Base-by-base conservation (phyloP, 1,140 invertebrate species). In the Whitmania pigra region DNA sequence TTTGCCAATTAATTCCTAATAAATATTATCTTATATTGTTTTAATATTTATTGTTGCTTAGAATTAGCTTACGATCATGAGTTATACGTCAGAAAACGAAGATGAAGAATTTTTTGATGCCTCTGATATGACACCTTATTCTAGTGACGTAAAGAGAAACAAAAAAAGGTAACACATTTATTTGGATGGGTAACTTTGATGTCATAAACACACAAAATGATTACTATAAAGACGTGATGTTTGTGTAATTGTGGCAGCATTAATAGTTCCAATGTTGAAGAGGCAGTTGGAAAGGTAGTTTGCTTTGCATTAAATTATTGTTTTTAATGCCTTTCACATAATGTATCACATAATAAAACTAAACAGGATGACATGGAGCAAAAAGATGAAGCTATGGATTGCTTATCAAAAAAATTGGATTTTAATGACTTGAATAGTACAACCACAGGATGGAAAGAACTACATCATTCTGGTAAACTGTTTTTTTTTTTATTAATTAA, bases 181-280 rank as follows among this genome's bases (percentile, higher is more conserved):
- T 13, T 63, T 63, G 0, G 11, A 13, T 63, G 20, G 15, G 0
- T 1, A 5, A 63, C 57, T 63, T 63, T 63, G 29, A 31, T 20
- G 11, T 63, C 11, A 63, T 27, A 22, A 22, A 9, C 17, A 60
- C 7, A 31, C 9, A 31, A 13, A 63, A 63, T 63, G 22, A 25
- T 63, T 63, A 15, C 57, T n/a, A 63, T 73, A 53, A 40, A 55
- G 25, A 71, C 75, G 2, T 74, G 77, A 43, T 66, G 71, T 27
- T 71, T 78, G 54, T 76, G 77, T 15, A 77, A 78, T 68, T 73
- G 76, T 67, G 73, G 78, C 57, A 73, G 78, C 53, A 73, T 77
- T 40, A 77, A 78, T 27, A 77, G 73, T 53, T 74, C 76, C 69
- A 72, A 75, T 20, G 74, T 31, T 60, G 71, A 67, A 40, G 73